Evolutionary conservation across 2,888 invertebrate species (phyloP).

Genomic region (Plemyria rubiginata): DNA sequence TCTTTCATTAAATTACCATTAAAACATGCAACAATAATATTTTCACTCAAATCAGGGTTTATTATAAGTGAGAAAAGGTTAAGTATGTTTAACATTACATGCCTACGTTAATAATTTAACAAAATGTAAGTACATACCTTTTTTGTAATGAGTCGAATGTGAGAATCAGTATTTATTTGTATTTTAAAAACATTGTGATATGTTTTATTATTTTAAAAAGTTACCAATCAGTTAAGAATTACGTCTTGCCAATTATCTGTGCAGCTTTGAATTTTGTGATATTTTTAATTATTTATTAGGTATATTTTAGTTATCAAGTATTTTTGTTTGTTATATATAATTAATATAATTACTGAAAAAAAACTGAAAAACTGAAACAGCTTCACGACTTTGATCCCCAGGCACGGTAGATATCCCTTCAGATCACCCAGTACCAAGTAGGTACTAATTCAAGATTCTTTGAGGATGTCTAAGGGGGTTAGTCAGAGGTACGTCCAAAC

Average conservation of each 20-base stretch:
- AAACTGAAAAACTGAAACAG: no score
- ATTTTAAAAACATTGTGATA: conserved; percentile 19
- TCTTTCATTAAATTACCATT: background rate
- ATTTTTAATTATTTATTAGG: conserved; percentile 5
- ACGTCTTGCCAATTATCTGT: conserved; percentile 12
- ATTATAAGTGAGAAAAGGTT: background rate
- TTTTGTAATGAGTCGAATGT: no score
- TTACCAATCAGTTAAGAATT: conserved; percentile 14
- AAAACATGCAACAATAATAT: background rate
- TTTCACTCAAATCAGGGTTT: background rate
- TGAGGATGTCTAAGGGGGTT: no score
- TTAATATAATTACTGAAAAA: no score
- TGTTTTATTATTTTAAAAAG: conserved; percentile 9
- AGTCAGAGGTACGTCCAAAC: no score
- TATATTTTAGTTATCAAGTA: background rate
- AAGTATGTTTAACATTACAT: background rate
- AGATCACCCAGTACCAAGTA: no score
- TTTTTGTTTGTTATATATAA: background rate
- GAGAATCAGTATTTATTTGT: background rate
- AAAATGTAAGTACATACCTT: no score
- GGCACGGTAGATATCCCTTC: no score
- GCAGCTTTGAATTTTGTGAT: conserved; percentile 15
- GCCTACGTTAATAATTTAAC: background rate
- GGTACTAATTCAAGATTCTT: no score
- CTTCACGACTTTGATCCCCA: no score